Base-by-base conservation (phyloP, 2,113 vertebrate genomes). In the Aythya baeri region DNA sequence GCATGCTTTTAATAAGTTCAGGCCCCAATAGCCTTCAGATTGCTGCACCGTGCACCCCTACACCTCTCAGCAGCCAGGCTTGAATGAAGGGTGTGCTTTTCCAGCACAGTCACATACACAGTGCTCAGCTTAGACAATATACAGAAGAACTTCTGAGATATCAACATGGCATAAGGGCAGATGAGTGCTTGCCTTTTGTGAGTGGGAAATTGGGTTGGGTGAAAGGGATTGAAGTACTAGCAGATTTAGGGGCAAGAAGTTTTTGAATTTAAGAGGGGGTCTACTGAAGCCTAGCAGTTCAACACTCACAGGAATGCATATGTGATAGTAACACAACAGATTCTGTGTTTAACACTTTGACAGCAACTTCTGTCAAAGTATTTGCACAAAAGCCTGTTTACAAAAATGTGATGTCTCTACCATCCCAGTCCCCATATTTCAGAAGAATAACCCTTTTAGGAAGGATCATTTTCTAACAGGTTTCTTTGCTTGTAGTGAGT, bases 171-270 rank as follows among this genome's bases (percentile, higher is more conserved):
- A 46, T 21, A 52, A 85, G 8, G 23, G 14, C 31, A 76, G 49
- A 43, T 11, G 11, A 10, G 12, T 57, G 36, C 27, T n/a, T 67
- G 1, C 7, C 23, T 8, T 13, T 65, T 1, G 0, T 25, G 27
- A 76, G 27, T 16, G n/a, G 34, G 12, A 88, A 58, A 61, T 20
- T 21, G 52, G n/a, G 14, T 12, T 73, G 20, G 17, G 21, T 67
- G 74, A 87, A 70, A 82, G 49, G 12, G 7, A 81, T 67, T 7
- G 31, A 92, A 78, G 25, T 71, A 17, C 25, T 61, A 34, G 25
- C 4, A 17, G 6, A 12, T 23, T 27, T 73, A 6, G 11, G 50
- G 36, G 6, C 36, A 84, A 6, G 26, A 66, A 65, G 21, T 50
- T 58, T 49, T 50, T n/a, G 0, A 14, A 46, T 87, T 72, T 70